Conservation (phyloP, 1,140 invertebrate genomes). For the Belonocnema kinseyi region DNA sequence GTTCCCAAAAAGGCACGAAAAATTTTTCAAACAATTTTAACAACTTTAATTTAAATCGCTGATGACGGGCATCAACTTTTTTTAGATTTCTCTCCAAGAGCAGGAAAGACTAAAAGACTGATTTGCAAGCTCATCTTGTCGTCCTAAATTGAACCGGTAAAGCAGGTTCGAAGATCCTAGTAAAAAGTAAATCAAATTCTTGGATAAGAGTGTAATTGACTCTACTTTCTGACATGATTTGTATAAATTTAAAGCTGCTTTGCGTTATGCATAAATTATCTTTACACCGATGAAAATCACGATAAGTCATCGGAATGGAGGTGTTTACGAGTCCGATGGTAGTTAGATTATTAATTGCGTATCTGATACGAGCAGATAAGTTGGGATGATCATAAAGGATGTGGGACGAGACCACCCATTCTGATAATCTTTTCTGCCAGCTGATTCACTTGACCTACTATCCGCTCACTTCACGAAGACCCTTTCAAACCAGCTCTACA, state of each 20-base stretch:
- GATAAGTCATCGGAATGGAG: no score
- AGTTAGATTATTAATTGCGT: conserved; percentile 1
- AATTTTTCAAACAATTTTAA: no score
- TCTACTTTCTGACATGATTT: no score
- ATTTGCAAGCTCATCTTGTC: background rate
- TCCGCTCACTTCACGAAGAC: no score
- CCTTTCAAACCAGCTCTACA: background rate
- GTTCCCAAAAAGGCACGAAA: no score
- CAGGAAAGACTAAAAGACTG: background rate
- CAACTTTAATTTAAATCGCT: no score
- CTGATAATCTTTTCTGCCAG: background rate
- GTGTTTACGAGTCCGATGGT: no score
- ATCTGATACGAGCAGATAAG: background rate
- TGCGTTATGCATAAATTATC: no score
- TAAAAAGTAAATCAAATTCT: background rate
- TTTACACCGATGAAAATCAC: no score
- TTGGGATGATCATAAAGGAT: background rate
- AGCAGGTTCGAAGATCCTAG: background rate
- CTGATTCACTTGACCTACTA: background rate
- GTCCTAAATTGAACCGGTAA: background rate
- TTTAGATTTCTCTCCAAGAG: background rate
- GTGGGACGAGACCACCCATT: background rate
- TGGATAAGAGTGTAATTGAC: no score
- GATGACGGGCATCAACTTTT: no score
- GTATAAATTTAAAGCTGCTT: no score